These are phyloP conservation scores for Glossosoma conforme DNA, from an alignment of 1,140 invertebrate species.

Conservation along the genomic window DNA sequence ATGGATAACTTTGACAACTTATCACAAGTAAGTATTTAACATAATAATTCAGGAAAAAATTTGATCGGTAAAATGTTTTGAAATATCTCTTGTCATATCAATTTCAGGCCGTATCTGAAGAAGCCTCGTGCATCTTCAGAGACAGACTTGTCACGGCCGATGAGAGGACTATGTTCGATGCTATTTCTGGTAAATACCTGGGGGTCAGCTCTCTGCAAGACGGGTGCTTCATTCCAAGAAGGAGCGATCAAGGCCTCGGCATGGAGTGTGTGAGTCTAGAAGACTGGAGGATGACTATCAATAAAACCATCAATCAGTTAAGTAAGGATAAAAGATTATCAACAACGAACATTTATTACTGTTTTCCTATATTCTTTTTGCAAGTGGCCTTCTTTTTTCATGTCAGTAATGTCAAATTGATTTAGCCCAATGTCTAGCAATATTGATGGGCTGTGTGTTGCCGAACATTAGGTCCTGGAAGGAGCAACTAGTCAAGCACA, in stretches of 20 bases:
- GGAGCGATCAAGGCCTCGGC: slow-evolving; percentile 38
- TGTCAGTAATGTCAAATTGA: too few relatives aligned
- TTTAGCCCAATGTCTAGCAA: too few relatives aligned
- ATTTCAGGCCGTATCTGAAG: slow-evolving; percentile 63
- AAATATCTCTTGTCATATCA: slow-evolving; percentile 4
- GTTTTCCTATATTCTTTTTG: not conserved
- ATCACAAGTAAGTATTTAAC: slow-evolving; percentile 35
- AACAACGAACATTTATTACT: not conserved
- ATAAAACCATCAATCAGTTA: slow-evolving; percentile 63
- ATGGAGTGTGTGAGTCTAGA: slow-evolving; percentile 41
- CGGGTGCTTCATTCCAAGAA: slow-evolving; percentile 35
- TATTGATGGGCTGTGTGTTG: too few relatives aligned
- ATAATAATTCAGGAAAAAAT: slow-evolving; percentile 11
- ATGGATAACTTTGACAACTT: slow-evolving; percentile 34
- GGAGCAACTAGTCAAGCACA: too few relatives aligned
- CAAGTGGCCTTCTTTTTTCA: too few relatives aligned
- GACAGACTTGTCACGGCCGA: slow-evolving; percentile 68
- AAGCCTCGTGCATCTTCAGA: slow-evolving; percentile 71
- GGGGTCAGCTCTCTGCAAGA: slow-evolving; percentile 31
- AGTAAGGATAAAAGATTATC: slow-evolving; percentile 49
- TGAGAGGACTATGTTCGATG: slow-evolving; percentile 63
- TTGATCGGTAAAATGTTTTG: slow-evolving; percentile 8
- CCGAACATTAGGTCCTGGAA: too few relatives aligned
- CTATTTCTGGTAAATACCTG: slow-evolving; percentile 44
- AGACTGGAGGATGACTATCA: slow-evolving; percentile 57